phyloP scores from a whole-genome alignment of 2,888 invertebrate genomes.

The Nematopogon swammerdamellus region DNA sequence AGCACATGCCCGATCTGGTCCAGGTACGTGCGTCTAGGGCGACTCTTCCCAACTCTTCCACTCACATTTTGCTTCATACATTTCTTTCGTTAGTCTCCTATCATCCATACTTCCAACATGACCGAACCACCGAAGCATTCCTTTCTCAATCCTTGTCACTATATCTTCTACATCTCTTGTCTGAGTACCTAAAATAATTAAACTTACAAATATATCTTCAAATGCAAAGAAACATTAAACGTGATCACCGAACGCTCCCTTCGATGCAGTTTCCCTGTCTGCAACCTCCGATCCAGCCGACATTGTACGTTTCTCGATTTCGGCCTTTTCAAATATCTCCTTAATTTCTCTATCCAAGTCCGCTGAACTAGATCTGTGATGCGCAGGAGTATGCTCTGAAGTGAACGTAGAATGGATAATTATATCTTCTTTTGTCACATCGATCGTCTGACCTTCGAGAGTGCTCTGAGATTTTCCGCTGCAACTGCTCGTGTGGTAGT shows the following conservation, averaged over 20 bases:
- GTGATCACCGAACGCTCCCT: constrained; percentile 27
- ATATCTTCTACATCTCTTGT: no score
- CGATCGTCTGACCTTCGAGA: constrained; percentile 32
- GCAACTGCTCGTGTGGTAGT: constrained; percentile 19
- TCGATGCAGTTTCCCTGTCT: constrained; percentile 18
- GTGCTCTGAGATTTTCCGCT: constrained; percentile 30
- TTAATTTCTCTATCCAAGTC: constrained; percentile 41
- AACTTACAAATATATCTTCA: constrained; percentile 5
- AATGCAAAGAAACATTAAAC: constrained; percentile 12
- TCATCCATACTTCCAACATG: no score
- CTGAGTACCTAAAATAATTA: no score
- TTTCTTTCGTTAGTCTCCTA: no score
- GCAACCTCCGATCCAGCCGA: constrained; percentile 11
- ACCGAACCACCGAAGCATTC: no score
- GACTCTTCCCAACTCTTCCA: no score
- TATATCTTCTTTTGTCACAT: constrained; percentile 31
- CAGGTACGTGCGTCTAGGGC: no score
- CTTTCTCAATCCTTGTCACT: no score
- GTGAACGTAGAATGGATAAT: constrained; percentile 29
- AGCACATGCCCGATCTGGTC: no score
- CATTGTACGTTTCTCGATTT: constrained; percentile 17
- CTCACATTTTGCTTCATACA: no score
- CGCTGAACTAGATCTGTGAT: constrained; percentile 32
- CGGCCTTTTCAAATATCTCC: constrained; percentile 37
- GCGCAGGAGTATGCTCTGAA: constrained; percentile 24